These are phyloP conservation scores for Polydrusus cervinus DNA, from an alignment of 2,888 invertebrate species.

Conservation along the genomic window DNA sequence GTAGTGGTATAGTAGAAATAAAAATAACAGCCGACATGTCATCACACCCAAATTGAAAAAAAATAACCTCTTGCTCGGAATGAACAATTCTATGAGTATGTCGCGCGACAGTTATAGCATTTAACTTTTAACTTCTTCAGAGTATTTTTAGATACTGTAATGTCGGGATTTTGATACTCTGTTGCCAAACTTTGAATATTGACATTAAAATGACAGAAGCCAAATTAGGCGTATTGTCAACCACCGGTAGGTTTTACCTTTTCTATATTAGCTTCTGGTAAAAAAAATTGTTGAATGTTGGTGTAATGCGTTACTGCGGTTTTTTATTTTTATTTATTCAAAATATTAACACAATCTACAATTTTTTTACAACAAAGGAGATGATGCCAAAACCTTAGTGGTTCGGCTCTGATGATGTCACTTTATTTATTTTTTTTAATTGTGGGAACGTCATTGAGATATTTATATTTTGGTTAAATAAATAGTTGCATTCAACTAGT, in stretches of 20 bases:
- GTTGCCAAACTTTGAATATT: slow-evolving; percentile 46
- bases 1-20: neutral
- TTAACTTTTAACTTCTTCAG: slow-evolving; percentile 41
- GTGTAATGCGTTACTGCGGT: neutral
- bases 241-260: neutral
- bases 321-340: neutral
- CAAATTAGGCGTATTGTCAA: neutral
- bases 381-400: neutral
- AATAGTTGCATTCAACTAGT: neutral
- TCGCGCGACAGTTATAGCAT: slow-evolving; percentile 31
- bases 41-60: slow-evolving; percentile 19
- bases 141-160: slow-evolving; percentile 51
- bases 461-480: slow-evolving; percentile 8
- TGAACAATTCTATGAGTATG: slow-evolving; percentile 35
- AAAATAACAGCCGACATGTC: slow-evolving; percentile 26
- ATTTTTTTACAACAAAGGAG: neutral
- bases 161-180: slow-evolving; percentile 35
- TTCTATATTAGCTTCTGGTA: too few relatives aligned
- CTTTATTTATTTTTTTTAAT: slow-evolving; percentile 4
- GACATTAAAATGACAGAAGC: neutral
- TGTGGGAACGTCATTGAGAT: slow-evolving; percentile 21
- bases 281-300: neutral
- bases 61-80: slow-evolving; percentile 24
- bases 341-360: neutral
- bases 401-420: neutral